Conservation (phyloP, 2,797 vertebrate genomes). For the Carduelis carduelis region DNA sequence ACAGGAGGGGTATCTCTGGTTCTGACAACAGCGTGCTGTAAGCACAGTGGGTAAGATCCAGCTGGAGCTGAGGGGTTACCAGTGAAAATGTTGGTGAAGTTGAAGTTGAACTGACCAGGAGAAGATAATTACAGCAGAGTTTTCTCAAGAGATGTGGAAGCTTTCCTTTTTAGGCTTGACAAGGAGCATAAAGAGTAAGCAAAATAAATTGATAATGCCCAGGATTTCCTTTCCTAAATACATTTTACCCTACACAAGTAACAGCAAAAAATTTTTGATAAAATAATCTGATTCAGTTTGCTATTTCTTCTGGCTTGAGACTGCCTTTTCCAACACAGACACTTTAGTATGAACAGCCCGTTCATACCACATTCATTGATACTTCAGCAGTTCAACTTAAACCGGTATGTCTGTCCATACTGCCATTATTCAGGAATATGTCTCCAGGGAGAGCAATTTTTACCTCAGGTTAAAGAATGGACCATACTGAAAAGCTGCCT, state of each 20-base stretch:
- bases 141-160: background rate
- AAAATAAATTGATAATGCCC: background rate
- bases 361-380: background rate
- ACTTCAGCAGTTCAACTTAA: background rate
- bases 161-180: background rate
- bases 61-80: background rate
- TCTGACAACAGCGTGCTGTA: background rate
- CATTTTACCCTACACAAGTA: background rate
- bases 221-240: background rate
- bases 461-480: background rate
- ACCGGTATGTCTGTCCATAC: background rate
- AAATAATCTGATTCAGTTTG: background rate
- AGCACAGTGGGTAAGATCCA: background rate
- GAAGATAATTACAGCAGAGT: background rate
- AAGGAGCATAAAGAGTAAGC: background rate
- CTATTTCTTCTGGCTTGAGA: background rate
- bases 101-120: background rate
- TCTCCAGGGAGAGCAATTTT: conserved; percentile 5
- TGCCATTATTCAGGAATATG: background rate
- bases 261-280: accelerated
- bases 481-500: background rate
- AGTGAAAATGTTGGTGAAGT: background rate
- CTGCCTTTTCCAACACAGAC: background rate
- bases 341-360: background rate
- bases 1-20: background rate